Base-by-base conservation (phyloP, 1,140 invertebrate species). In the Drosophila guanche region DNA sequence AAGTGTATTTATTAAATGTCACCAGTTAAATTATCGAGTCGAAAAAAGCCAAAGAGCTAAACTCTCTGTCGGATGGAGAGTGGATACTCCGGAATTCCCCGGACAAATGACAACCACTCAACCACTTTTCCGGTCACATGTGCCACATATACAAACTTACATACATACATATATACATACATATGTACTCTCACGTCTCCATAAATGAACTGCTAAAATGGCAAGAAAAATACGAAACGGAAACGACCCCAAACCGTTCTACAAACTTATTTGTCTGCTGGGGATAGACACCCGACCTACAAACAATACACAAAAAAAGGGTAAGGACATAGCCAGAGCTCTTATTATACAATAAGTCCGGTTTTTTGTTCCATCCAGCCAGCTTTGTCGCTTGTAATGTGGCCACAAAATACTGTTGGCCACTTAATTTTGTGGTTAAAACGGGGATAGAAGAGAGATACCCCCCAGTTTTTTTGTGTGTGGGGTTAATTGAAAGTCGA, bases 181-280 rank as follows among this genome's bases (percentile, higher is more conserved):
- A 20, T 53, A 14, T 50, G 6, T 29, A 8, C 20, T 25, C 12
- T 25, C 20, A 23, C 1, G 8, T 57, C 25, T 37, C 14, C 80
- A 77, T 86, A 85, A 86, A 86, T 85, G 80, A 85, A 85, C 80
- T 85, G 80, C 80, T 86, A 85, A 85, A 85, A 86, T 81, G 80
- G 73, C 63, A 86, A 80, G 76, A 77, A 86, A 84, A 76, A 70
- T 57, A 66, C 62, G 67, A 54, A 80, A 50, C 59, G 68, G 77
- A 80, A 72, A 65, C 57, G 58, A 61, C 71, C 58, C 48, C 72
- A 68, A 47, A 37, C 33, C 59, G 27, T 54, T 57, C 43, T 27
- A 50, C 67, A 71, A 62, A 22, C 65, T 56, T 81, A 74, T 86
- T 66, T 85, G 68, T 85, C 67, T 77, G 47, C 70, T 62, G 46